phyloP scores from a whole-genome alignment of 2,797 vertebrate genomes.

The Kryptopterus vitreolus region DNA sequence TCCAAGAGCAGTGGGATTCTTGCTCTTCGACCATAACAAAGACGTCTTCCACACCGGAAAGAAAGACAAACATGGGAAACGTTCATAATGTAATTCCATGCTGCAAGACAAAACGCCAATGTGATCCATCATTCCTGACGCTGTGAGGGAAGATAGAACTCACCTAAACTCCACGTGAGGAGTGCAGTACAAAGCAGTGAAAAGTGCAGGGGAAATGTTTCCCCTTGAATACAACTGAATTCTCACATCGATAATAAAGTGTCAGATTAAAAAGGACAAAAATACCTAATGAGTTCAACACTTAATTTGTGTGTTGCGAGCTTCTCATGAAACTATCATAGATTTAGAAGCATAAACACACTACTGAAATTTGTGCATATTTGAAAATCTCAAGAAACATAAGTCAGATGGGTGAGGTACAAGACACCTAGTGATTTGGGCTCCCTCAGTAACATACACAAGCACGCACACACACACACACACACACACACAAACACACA shows the following conservation, averaged over 20 bases:
- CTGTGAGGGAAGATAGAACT: conserved; percentile 27
- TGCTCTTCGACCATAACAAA: conserved; percentile 33
- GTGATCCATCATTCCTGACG: conserved; percentile 27
- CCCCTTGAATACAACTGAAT: background rate
- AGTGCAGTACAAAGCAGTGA: conserved; percentile 11
- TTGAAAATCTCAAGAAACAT: background rate
- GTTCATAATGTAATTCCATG: conserved; percentile 26
- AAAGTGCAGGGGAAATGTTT: background rate
- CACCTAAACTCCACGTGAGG: conserved; percentile 22
- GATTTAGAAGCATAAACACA: background rate
- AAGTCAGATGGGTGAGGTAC: background rate
- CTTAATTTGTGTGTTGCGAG: background rate
- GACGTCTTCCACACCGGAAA: conserved; percentile 5
- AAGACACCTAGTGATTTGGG: conserved; percentile 11
- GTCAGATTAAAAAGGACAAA: background rate
- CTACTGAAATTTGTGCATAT: no score
- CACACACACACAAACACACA: conserved; percentile 43
- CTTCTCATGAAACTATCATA: background rate
- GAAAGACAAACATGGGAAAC: conserved; percentile 20
- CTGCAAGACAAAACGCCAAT: conserved; percentile 26
- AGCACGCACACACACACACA: conserved; percentile 29
- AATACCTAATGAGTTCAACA: background rate
- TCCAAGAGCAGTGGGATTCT: conserved; percentile 34
- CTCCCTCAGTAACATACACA: conserved; percentile 19
- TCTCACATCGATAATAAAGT: background rate